A percentile compares a stretch with the other conserved stretches of the same genome.
Evolutionary conservation across 2,797 vertebrate genomes (phyloP).

Genomic region (Buphagus erythrorhynchus): DNA sequence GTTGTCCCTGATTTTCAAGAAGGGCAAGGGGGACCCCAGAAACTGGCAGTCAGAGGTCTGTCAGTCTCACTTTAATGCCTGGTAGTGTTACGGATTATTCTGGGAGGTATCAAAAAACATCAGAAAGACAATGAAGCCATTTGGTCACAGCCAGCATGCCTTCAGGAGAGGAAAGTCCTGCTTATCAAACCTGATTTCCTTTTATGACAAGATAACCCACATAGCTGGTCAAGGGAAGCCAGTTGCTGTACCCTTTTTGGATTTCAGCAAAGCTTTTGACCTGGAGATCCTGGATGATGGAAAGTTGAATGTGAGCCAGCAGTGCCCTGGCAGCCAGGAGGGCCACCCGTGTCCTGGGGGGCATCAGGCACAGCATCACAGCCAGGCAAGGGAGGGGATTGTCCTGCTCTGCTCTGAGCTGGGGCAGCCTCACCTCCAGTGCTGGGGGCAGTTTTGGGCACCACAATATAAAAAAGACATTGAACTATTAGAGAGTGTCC

Average conservation of each 20-base stretch:
- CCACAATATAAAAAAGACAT: background rate
- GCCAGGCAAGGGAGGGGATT: background rate
- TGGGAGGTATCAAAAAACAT: background rate
- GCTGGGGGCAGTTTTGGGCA: background rate
- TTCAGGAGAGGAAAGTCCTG: background rate
- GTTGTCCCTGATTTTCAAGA: background rate
- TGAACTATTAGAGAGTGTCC: background rate
- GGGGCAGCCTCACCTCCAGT: rapidly evolving
- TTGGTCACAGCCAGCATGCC: background rate
- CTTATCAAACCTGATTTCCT: background rate
- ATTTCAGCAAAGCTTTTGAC: background rate
- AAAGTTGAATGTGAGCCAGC: background rate
- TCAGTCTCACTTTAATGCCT: background rate
- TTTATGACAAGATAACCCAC: background rate
- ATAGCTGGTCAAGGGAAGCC: background rate
- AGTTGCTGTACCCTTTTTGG: background rate
- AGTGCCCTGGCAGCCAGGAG: background rate
- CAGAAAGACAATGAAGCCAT: background rate
- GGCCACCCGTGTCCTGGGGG: rapidly evolving
- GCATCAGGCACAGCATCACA: background rate
- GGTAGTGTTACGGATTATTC: background rate
- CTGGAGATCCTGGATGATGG: rapidly evolving
- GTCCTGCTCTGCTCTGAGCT: background rate
- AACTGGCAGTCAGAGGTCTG: background rate
- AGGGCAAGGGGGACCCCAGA: background rate